phyloP scores from a whole-genome alignment of 2,888 invertebrate genomes.

The Hyposoter dolosus region DNA sequence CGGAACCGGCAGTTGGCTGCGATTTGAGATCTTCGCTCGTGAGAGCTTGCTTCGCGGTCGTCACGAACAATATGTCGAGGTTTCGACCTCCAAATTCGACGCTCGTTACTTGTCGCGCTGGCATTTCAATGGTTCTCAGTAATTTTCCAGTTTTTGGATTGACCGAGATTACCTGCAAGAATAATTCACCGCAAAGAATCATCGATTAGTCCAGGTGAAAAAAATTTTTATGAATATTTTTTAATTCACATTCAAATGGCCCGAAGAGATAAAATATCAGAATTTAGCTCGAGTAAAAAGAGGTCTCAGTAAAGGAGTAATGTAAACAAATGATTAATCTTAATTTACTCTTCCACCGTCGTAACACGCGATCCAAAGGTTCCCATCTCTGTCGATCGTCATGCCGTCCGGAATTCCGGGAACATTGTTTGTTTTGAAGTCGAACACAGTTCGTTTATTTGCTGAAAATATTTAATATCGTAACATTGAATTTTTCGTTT shows the following conservation, averaged over 20 bases:
- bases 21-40: constrained; percentile 81
- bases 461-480: constrained; percentile 82
- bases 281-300: background rate
- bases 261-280: background rate
- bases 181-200: background rate
- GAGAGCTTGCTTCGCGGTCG: constrained; percentile 86
- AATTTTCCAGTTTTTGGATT: constrained; percentile 87
- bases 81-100: constrained; percentile 90
- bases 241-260: background rate
- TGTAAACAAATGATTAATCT: background rate
- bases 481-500: background rate
- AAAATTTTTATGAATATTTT: background rate
- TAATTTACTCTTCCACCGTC: constrained; percentile 88
- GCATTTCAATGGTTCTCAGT: constrained; percentile 87
- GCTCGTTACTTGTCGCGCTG: constrained; percentile 88
- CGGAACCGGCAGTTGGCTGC: constrained; percentile 85
- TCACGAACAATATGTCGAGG: constrained; percentile 89
- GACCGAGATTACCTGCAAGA: constrained; percentile 87
- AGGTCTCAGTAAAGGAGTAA: background rate
- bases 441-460: constrained; percentile 87
- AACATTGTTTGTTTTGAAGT: constrained; percentile 86
- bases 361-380: constrained; percentile 91
- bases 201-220: background rate
- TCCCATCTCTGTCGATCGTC: constrained; percentile 92
- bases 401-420: constrained; percentile 89